These are phyloP conservation scores for Lutjanus campechanus DNA, from an alignment of 2,797 vertebrate species.

Conservation along the genomic window DNA sequence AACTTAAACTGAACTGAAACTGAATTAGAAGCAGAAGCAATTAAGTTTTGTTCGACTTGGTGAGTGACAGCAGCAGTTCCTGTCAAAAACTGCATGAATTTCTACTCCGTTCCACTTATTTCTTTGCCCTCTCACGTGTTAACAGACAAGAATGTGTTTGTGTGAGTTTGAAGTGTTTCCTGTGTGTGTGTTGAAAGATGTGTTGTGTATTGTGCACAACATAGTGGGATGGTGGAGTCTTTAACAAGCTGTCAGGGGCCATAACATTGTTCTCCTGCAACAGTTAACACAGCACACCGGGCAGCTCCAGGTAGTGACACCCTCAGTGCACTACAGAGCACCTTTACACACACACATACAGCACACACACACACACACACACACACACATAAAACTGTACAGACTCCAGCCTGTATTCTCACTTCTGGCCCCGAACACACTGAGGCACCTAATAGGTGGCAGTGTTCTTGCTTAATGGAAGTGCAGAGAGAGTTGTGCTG, in stretches of 20 bases:
- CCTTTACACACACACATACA: constrained; percentile 38
- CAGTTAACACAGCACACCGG: constrained; percentile 70
- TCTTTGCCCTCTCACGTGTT: constrained; percentile 1
- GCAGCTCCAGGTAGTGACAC: constrained; percentile 77
- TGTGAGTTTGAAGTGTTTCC: constrained; percentile 5
- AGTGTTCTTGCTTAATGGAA: constrained; percentile 86
- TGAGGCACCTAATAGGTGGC: constrained; percentile 75
- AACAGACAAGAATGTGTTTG: constrained; percentile 27
- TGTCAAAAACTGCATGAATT: background rate
- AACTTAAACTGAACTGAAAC: background rate
- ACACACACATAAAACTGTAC: constrained; percentile 22
- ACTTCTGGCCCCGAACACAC: constrained; percentile 60
- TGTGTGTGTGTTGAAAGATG: constrained; percentile 38
- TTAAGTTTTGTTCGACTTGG: background rate
- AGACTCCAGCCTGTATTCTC: constrained; percentile 48
- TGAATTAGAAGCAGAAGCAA: background rate
- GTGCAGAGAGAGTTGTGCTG: constrained; percentile 80
- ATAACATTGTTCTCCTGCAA: constrained; percentile 76
- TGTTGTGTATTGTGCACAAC: constrained; percentile 52
- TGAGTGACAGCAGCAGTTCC: background rate
- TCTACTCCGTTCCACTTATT: background rate
- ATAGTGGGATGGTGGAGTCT: constrained; percentile 68
- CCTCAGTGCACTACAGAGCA: constrained; percentile 49
- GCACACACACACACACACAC: constrained; percentile 35
- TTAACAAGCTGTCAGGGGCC: constrained; percentile 85